phyloP scores from a whole-genome alignment of 2,797 vertebrate genomes.

The Craterocephalus amniculus region DNA sequence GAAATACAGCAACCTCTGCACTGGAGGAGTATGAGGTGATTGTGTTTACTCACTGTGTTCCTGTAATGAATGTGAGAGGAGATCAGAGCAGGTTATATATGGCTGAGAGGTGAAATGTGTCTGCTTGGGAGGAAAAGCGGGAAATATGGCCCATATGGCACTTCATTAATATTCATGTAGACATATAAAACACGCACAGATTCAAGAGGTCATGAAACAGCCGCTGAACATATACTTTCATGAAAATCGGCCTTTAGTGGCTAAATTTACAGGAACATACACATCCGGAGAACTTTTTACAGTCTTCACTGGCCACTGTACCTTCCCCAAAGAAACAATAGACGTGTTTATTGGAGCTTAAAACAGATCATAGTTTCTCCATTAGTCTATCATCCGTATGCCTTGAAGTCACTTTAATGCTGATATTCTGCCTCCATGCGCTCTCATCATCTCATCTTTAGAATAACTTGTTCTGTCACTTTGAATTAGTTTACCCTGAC shows the following conservation, averaged over 20 bases:
- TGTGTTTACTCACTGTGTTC: constrained; percentile 16
- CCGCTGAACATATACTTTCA: constrained; percentile 17
- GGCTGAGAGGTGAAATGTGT: constrained; percentile 12
- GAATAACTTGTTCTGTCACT: background rate
- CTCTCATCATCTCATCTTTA: background rate
- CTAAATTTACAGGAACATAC: background rate
- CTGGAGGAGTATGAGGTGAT: background rate
- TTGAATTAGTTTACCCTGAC: background rate
- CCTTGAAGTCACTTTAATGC: background rate
- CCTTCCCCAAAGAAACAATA: background rate
- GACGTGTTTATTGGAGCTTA: background rate
- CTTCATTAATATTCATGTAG: constrained; percentile 27
- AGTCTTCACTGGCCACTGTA: background rate
- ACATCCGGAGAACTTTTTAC: constrained; percentile 7
- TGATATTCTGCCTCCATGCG: background rate
- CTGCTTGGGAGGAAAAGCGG: background rate
- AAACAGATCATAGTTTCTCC: background rate
- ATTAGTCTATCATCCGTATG: background rate
- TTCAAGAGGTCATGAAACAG: constrained; percentile 25
- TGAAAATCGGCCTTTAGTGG: constrained; percentile 2
- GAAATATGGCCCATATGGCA: constrained; percentile 28
- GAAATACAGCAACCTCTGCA: constrained; percentile 23
- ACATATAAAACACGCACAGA: constrained; percentile 15
- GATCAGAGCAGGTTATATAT: background rate
- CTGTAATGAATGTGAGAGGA: constrained; percentile 18